Conservation (phyloP, 2,113 vertebrate species). For the Talpa occidentalis region DNA sequence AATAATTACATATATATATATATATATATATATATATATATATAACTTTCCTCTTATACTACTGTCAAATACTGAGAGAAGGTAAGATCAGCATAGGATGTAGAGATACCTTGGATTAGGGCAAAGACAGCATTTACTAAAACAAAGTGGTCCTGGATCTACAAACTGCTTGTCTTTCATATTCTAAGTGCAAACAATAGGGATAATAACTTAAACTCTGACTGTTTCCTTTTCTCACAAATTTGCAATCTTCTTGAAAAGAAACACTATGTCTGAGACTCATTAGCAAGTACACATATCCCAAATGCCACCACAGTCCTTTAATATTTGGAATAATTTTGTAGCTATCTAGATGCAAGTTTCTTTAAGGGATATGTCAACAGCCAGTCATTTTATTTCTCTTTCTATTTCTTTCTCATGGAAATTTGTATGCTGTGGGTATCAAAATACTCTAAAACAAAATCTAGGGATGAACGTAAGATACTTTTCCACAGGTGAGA, state of each 20-base stretch:
- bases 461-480: neutral
- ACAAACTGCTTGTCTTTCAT: neutral
- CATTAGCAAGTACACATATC: neutral
- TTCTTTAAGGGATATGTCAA: neutral
- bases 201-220: neutral
- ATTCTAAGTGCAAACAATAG: neutral
- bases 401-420: neutral
- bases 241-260: neutral
- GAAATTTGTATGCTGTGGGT: neutral
- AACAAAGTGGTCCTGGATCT: neutral
- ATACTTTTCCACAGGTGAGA: neutral
- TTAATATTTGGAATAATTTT: neutral
- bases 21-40: too few relatives aligned
- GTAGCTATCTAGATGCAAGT: neutral
- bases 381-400: neutral
- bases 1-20: neutral
- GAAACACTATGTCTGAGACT: neutral
- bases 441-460: neutral
- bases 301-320: neutral
- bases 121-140: neutral
- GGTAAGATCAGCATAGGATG: neutral
- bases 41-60: neutral
- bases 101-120: neutral
- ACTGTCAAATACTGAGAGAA: neutral
- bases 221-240: neutral